phyloP scores from a whole-genome alignment of 2,113 vertebrate genomes.

The Python bivittatus region DNA sequence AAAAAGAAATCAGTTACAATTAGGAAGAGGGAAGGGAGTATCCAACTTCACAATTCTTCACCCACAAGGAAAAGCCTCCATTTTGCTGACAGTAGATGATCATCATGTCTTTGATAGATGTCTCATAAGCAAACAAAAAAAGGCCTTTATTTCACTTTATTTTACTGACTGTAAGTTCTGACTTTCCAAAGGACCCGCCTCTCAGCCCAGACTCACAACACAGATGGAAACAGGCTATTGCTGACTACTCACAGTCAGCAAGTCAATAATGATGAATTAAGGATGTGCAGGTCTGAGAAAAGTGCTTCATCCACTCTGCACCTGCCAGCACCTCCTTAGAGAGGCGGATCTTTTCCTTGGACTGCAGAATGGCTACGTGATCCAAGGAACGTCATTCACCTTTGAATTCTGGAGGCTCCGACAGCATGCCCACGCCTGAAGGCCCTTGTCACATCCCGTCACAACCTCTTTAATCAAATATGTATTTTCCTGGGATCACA shows the following conservation, averaged over 20 bases:
- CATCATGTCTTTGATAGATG: background rate
- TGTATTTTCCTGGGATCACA: background rate
- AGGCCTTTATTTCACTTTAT: background rate
- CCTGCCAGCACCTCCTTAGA: background rate
- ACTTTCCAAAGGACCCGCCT: background rate
- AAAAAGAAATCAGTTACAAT: background rate
- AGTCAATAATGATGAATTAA: background rate
- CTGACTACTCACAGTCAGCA: background rate
- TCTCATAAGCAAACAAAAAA: background rate
- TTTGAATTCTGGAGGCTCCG: background rate
- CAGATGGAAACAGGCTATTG: rapidly evolving
- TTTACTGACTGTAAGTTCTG: background rate
- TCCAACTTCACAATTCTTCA: background rate
- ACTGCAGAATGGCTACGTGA: background rate
- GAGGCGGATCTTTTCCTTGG: background rate
- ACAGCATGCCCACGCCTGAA: background rate
- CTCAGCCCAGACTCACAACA: background rate
- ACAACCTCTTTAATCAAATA: background rate
- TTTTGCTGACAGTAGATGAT: too few species aligned
- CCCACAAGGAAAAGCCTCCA: background rate
- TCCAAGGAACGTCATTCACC: background rate
- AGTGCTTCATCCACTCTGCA: too few species aligned
- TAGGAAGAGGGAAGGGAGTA: too few species aligned
- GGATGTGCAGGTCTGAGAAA: background rate
- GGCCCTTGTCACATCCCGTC: background rate